Evolutionary conservation across 2,797 vertebrate species (phyloP), one percentile per base, ranked within the genome.

Genomic region (Sorex maritimensis): DNA sequence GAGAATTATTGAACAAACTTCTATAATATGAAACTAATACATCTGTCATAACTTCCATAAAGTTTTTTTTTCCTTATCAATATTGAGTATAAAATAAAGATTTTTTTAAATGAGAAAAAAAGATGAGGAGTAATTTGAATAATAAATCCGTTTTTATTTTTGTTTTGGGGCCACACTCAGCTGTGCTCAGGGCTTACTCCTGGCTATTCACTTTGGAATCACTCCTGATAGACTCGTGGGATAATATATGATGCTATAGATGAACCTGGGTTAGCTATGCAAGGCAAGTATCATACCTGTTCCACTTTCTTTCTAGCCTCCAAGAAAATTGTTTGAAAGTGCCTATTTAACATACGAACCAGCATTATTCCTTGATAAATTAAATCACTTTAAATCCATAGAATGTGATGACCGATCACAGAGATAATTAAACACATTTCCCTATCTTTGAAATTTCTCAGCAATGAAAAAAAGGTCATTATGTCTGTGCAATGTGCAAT

Each of bases 331-430:
- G 7, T 55, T 34, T 38, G 26, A 38, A 44, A 44, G 46, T 13
- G 71, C 55, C 38, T 2, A 46, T 93, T 85, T 73, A 78, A 86
- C 67, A 34, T 11, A 79, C 3, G 2, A 52, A 44, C 23, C 14
- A 79, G 15, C 0, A 65, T 74, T 88, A 84, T 86, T 72, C 21
- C 3, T 86, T 84, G 44, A 72, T 28, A 74, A 55, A 24, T 65
- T 5, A 80, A 88, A 75, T 89, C 8, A 74, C 11, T 44, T 68
- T 79, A 71, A 77, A 77, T 74, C n/a, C 83, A 49, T 61, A 87
- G 81, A 75, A 71, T 75, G 65, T 73, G n/a, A 86, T 63, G 65
- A 72, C 0, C 74, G 77, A 6, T 41, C 55, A 38, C 68, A 65
- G 34, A 85, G 26, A 44, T 65, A 81, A 2, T 12, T 88, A 89